These are phyloP conservation scores for Hippopotamyrus pictus DNA, from an alignment of 2,797 vertebrate species.

Conservation along the genomic window DNA sequence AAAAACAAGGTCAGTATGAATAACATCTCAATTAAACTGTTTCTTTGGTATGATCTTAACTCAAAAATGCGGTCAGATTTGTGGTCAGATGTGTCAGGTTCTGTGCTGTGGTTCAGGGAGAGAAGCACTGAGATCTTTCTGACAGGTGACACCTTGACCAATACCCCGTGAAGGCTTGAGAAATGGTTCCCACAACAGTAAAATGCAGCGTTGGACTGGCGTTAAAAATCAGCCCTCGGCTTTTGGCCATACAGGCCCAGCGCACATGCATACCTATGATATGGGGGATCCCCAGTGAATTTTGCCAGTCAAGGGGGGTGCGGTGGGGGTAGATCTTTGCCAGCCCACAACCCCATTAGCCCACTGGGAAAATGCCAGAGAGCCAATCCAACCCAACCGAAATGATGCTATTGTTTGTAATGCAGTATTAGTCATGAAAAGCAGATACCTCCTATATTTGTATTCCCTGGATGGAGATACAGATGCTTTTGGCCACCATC, in stretches of 20 bases:
- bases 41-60: not conserved
- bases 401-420: not conserved
- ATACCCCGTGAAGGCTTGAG: not conserved
- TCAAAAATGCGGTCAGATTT: no score
- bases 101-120: not conserved
- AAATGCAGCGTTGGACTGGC: not conserved
- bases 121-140: not conserved
- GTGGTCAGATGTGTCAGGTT: not conserved
- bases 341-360: not conserved
- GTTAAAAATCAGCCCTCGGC: not conserved
- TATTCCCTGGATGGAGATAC: not conserved
- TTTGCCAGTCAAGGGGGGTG: not conserved
- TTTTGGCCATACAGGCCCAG: not conserved
- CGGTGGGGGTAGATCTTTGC: not conserved
- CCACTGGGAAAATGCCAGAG: not conserved
- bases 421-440: not conserved
- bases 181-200: not conserved
- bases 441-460: not conserved
- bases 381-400: not conserved
- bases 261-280: not conserved
- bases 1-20: not conserved
- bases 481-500: not conserved
- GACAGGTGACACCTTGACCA: not conserved
- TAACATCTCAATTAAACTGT: not conserved
- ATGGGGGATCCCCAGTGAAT: not conserved